Evolutionary conservation across 2,888 invertebrate species (phyloP).

Genomic region (Hybos culiciformis): DNA sequence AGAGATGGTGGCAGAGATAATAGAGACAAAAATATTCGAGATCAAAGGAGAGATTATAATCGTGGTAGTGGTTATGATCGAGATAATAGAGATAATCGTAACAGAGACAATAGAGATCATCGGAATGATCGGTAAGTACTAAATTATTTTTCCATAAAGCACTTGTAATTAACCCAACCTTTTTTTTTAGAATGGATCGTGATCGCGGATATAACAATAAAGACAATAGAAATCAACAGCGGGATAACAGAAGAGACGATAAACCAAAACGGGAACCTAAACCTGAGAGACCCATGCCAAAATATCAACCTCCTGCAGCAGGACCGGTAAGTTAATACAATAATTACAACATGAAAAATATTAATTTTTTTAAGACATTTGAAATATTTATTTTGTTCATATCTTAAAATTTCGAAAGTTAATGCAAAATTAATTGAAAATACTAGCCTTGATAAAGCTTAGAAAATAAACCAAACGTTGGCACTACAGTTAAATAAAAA

Average conservation of each 20-base stretch:
- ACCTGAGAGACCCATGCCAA: conserved; percentile 45
- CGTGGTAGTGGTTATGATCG: neutral
- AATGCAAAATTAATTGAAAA: neutral
- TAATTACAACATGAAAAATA: neutral
- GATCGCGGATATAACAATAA: conserved; percentile 1
- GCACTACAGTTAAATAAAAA: neutral
- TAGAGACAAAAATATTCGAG: conserved; percentile 3
- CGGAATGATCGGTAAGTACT: conserved; percentile 6
- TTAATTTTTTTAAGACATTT: neutral
- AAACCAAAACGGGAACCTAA: conserved; percentile 31
- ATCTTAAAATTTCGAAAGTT: neutral
- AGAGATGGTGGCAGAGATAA: neutral
- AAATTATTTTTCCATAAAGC: neutral
- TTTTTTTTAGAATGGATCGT: conserved; percentile 5
- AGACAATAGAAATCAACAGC: conserved; percentile 9
- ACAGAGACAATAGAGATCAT: conserved; percentile 9
- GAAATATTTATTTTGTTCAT: conserved; percentile 3
- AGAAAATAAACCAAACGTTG: neutral
- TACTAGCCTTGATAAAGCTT: neutral
- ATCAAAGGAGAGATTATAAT: conserved; percentile 19
- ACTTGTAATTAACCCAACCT: neutral
- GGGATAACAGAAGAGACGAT: conserved; percentile 22
- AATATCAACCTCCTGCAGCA: conserved; percentile 51
- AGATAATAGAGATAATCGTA: conserved; percentile 12
- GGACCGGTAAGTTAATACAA: conserved; percentile 46